Conservation (phyloP, 2,888 invertebrate genomes). For the Ophioninae sp. region DNA sequence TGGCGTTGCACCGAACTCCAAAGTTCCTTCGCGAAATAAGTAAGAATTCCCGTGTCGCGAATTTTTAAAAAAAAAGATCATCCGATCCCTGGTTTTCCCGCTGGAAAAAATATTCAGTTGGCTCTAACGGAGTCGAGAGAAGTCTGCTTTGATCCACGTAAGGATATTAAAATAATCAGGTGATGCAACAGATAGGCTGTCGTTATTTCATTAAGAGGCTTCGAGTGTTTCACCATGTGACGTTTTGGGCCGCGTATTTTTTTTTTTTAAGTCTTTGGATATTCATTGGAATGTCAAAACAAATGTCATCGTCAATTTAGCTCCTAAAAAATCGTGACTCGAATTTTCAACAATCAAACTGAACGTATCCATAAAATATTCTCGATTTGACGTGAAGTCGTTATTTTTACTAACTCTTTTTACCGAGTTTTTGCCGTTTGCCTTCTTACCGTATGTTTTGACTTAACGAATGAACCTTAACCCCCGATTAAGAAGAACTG, state of each 20-base stretch:
- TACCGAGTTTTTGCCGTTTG: not conserved
- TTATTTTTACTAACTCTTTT: not conserved
- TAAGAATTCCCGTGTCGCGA: not conserved
- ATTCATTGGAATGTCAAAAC: not conserved
- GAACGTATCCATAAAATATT: not conserved
- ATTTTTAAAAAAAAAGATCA: not conserved
- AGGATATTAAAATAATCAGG: not conserved
- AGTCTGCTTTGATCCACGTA: not conserved
- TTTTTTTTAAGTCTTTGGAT: not conserved
- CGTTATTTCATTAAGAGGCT: not conserved
- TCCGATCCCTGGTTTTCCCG: not conserved
- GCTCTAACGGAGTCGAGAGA: not conserved
- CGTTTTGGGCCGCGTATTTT: not conserved
- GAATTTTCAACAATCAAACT: not conserved
- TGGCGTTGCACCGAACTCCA: no score
- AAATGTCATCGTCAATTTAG: not conserved
- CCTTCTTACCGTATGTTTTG: no score
- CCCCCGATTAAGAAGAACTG: not conserved
- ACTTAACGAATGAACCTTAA: not conserved
- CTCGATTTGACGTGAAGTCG: not conserved
- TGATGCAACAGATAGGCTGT: not conserved
- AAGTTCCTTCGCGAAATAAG: not conserved
- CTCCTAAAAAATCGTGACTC: not conserved
- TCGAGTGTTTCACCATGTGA: not conserved
- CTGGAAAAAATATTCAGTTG: not conserved